Evolutionary conservation across 2,888 invertebrate species (phyloP).

Genomic region (Sminthurinus aureus): DNA sequence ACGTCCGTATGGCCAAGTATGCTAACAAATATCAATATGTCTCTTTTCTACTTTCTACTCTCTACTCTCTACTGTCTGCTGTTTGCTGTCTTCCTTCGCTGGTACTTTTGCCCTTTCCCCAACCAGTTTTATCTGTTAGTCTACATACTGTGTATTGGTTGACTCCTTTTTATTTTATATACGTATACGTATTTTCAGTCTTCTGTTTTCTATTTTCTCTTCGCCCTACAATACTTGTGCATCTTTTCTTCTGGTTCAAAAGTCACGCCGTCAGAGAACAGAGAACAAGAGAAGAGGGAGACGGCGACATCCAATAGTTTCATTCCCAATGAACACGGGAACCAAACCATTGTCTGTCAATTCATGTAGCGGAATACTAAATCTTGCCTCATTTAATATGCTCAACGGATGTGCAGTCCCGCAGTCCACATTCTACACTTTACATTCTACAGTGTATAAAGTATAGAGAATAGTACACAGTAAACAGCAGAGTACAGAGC

Average conservation of each 20-base stretch:
- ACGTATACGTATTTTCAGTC: not conserved
- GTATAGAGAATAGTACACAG: too few relatives aligned
- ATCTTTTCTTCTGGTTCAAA: not conserved
- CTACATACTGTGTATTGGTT: too few relatives aligned
- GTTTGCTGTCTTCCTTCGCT: too few relatives aligned
- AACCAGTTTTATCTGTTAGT: too few relatives aligned
- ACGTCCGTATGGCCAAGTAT: too few relatives aligned
- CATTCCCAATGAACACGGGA: not conserved
- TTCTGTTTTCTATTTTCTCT: not conserved
- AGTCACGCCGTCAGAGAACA: not conserved
- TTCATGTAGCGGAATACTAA: not conserved
- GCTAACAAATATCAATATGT: too few relatives aligned
- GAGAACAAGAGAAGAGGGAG: not conserved
- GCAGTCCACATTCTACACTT: not conserved
- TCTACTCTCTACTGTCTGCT: too few relatives aligned
- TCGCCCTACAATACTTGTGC: not conserved
- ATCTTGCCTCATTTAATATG: not conserved
- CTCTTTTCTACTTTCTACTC: not conserved
- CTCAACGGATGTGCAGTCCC: not conserved
- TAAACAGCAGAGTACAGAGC: too few relatives aligned
- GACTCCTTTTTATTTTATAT: not conserved
- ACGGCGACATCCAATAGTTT: not conserved
- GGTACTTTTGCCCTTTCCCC: too few relatives aligned
- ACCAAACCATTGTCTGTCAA: not conserved
- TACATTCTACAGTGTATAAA: not conserved